Conservation (phyloP, 2,888 invertebrate species). For the Chrysopilus asiliformis region DNA sequence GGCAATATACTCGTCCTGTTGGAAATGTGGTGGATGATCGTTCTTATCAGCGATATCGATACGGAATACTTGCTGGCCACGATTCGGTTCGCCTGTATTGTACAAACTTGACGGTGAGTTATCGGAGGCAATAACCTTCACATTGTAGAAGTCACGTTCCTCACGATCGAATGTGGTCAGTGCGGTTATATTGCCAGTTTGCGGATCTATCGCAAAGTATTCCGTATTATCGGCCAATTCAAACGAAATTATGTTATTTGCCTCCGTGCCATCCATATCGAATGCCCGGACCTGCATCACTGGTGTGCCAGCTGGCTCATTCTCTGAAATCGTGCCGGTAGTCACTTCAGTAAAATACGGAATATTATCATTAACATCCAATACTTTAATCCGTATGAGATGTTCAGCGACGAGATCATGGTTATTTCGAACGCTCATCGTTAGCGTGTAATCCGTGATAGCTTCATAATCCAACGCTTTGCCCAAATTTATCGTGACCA, state of each 20-base stretch:
- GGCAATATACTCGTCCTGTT: constrained; percentile 57
- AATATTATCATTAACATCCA: constrained; percentile 84
- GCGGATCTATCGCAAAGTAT: constrained; percentile 67
- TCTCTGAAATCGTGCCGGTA: constrained; percentile 72
- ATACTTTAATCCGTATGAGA: constrained; percentile 60
- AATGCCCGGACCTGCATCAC: constrained; percentile 79
- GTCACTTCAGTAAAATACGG: constrained; percentile 72
- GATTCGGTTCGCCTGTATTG: constrained; percentile 54
- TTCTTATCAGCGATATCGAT: constrained; percentile 93
- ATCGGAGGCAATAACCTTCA: constrained; percentile 83
- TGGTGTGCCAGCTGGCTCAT: constrained; percentile 66
- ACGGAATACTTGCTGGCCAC: constrained; percentile 65
- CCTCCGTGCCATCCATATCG: constrained; percentile 72
- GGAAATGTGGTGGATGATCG: constrained; percentile 86
- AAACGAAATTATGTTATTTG: constrained; percentile 71
- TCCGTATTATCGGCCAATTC: constrained; percentile 53
- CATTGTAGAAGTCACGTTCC: constrained; percentile 66
- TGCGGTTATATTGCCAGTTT: constrained; percentile 83
- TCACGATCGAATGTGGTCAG: constrained; percentile 75
- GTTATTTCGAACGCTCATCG: constrained; percentile 70
- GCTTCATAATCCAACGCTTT: constrained; percentile 72
- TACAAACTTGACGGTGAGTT: constrained; percentile 71
- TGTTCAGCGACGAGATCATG: constrained; percentile 67
- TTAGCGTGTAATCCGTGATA: constrained; percentile 69
- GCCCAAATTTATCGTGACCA: constrained; percentile 61